Conservation (phyloP, 2,888 invertebrate species). For the Drosophila hamatofila region DNA sequence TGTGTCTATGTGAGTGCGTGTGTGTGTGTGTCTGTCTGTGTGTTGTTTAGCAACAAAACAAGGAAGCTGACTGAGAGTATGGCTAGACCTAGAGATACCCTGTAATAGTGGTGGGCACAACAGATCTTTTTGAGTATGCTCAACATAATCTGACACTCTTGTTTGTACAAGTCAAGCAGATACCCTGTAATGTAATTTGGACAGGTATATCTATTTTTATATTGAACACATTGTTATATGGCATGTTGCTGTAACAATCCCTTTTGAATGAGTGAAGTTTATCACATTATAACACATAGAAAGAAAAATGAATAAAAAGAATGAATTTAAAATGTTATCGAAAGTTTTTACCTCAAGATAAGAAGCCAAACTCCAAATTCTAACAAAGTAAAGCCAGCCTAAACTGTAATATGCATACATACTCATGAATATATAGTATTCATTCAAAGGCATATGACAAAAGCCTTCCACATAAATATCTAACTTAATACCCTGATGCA, state of each 20-base stretch:
- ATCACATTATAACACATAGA: no score
- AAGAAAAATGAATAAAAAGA: background rate
- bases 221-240: background rate
- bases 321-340: background rate
- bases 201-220: no score
- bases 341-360: background rate
- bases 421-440: no score
- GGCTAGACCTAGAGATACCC: slow-evolving; percentile 6
- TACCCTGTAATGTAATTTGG: background rate
- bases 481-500: no score
- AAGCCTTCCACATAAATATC: no score
- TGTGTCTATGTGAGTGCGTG: background rate
- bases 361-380: background rate
- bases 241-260: no score
- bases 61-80: slow-evolving; percentile 2
- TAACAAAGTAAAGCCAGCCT: background rate
- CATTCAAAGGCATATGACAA: no score
- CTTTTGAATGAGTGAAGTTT: background rate
- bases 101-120: background rate
- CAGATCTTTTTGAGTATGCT: background rate
- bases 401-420: background rate
- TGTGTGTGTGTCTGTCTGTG: slow-evolving; percentile 7
- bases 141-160: background rate
- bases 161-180: background rate
- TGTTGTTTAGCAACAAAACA: slow-evolving; percentile 25